Evolutionary conservation across 2,888 invertebrate species (phyloP).

Genomic region (Megamerina dolium): DNA sequence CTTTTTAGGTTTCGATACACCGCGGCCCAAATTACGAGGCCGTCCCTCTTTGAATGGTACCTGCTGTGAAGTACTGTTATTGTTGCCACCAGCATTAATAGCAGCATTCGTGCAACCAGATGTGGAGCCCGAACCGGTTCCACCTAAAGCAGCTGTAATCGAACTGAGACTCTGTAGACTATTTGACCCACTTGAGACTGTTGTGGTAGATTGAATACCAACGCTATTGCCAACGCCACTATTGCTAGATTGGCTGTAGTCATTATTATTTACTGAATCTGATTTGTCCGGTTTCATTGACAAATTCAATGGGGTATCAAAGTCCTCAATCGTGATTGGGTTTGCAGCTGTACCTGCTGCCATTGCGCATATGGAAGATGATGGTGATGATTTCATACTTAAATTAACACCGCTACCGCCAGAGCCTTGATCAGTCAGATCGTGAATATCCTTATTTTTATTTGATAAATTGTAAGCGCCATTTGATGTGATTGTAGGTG

Average conservation of each 20-base stretch:
- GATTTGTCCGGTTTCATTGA: constrained; percentile 64
- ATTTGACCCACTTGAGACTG: constrained; percentile 30
- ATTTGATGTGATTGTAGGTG: constrained; percentile 59
- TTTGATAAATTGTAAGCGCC: constrained; percentile 51
- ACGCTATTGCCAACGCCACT: constrained; percentile 10
- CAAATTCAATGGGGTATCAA: constrained; percentile 75
- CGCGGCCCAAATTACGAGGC: constrained; percentile 77
- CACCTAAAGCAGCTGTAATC: constrained; percentile 47
- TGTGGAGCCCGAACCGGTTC: constrained; percentile 25
- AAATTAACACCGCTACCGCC: constrained; percentile 43
- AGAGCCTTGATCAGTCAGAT: constrained; percentile 36
- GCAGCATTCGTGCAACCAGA: constrained; percentile 32
- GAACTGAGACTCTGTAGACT: constrained; percentile 49
- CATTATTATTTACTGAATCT: constrained; percentile 24
- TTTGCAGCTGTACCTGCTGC: constrained; percentile 38
- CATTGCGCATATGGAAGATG: constrained; percentile 17
- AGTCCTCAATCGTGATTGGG: constrained; percentile 52
- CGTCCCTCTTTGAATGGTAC: constrained; percentile 62
- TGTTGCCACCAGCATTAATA: constrained; percentile 27
- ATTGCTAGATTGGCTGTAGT: constrained; percentile 23
- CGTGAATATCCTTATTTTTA: constrained; percentile 44
- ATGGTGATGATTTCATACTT: constrained; percentile 38
- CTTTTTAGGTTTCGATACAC: constrained; percentile 86
- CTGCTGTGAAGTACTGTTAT: constrained; percentile 24
- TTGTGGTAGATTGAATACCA: constrained; percentile 11